phyloP scores from a whole-genome alignment of 2,888 invertebrate species.

The Leptura quadrifasciata region DNA sequence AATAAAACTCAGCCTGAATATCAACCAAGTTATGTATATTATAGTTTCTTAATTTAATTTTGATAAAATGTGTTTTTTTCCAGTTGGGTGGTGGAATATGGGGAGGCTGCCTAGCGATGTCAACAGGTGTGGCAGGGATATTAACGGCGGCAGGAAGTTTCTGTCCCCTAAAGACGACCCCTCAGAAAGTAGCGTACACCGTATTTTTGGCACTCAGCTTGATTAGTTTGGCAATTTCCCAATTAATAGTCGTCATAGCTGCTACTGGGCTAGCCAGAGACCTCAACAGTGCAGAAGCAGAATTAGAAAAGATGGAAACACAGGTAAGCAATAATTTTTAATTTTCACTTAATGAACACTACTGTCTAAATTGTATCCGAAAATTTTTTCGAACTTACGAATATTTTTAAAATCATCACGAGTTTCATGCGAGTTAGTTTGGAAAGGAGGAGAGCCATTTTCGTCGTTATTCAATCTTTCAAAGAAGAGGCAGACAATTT shows the following conservation, averaged over 20 bases:
- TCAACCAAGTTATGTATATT: too few species aligned
- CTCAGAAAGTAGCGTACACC: conserved; percentile 78
- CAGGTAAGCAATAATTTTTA: conserved; percentile 53
- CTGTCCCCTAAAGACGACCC: conserved; percentile 72
- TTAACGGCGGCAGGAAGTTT: conserved; percentile 79
- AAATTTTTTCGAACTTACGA: too few species aligned
- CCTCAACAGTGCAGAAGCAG: conserved; percentile 67
- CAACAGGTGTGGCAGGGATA: conserved; percentile 79
- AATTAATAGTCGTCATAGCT: conserved; percentile 79
- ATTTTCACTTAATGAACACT: too few species aligned
- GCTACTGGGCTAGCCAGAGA: conserved; percentile 80
- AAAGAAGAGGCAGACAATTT: too few species aligned
- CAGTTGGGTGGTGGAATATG: conserved; percentile 80
- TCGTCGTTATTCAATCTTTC: too few species aligned
- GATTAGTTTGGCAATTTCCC: conserved; percentile 78
- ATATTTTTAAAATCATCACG: too few species aligned
- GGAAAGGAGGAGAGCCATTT: too few species aligned
- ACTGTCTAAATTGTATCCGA: too few species aligned
- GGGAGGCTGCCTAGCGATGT: conserved; percentile 80
- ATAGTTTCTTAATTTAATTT: too few species aligned
- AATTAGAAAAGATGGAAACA: conserved; percentile 53
- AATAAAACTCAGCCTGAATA: too few species aligned
- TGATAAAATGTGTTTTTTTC: conserved; percentile 52
- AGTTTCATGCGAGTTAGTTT: too few species aligned
- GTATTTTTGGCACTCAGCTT: conserved; percentile 81